Base-by-base conservation (phyloP, 2,113 vertebrate species). In the Coptodon rendalli region DNA sequence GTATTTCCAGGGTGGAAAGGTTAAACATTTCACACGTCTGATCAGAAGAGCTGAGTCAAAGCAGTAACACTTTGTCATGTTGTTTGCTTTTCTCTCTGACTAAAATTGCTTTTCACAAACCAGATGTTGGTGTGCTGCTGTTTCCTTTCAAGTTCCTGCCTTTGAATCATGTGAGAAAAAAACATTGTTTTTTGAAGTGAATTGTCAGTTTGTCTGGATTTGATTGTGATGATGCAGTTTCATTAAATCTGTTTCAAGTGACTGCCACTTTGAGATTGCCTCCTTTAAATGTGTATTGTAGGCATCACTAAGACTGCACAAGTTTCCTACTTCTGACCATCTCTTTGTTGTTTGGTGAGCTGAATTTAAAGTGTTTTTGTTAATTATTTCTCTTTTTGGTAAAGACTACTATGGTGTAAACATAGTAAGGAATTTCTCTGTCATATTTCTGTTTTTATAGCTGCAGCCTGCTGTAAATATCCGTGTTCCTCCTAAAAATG, bases 321-420 rank as follows among this genome's bases (percentile, higher is more conserved):
- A 78, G 59, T 61, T 82, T 14, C 80, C 3, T 83, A 3, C 85
- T 87, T 80, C 34, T 59, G 14, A 80, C 6, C 10, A 19, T 88
- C 19, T 68, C 31, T 63, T 11, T 59, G 40, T 17, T 43, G 7
- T 36, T 27, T 27, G 17, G 3, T 73, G 31, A 7, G 24, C 40
- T 40, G 53, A 81, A 90, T 86, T 79, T 86, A 92, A 92, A 81
- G n/a, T 61, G 66, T 8, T 48, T 61, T 45, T 40, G 40, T 57
- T 61, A 66, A 83, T 80, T 14, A 82, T 85, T n/a, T 19, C 5
- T 88, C 81, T 54, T 34, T 79, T 73, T 84, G 54, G 54, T 81
- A 43, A 83, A 63, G 56, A 27, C 71, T 24, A 3, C 52, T 53
- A 34, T 12, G 9, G 13, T 48, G n/a, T 38, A 52, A 85, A 81